phyloP scores from a whole-genome alignment of 2,113 vertebrate species.

The Heloderma charlesbogerti region DNA sequence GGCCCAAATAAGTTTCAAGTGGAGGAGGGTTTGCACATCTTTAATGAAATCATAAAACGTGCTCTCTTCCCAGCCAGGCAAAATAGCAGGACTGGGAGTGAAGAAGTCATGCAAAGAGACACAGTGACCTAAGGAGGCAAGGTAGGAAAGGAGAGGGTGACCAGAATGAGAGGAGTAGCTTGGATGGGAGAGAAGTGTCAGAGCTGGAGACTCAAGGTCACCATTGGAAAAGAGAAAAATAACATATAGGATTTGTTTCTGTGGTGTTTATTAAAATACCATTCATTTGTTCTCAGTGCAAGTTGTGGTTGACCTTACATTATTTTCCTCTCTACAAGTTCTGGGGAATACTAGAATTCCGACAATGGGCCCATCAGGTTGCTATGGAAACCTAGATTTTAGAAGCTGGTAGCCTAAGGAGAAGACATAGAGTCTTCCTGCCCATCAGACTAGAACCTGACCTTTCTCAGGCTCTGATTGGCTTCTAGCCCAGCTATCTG shows the following conservation, averaged over 20 bases:
- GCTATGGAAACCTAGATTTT: constrained; percentile 7
- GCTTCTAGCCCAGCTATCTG: not conserved
- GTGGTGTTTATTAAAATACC: not conserved
- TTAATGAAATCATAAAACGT: not conserved
- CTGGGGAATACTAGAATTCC: not conserved
- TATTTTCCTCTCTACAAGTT: not conserved
- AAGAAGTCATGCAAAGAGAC: too few relatives aligned
- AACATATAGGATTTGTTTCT: not conserved
- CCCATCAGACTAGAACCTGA: not conserved
- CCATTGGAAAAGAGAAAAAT: not conserved
- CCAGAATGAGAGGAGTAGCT: not conserved
- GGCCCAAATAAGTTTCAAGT: not conserved
- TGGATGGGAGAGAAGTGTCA: not conserved
- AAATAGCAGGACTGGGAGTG: not conserved
- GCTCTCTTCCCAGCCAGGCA: not conserved
- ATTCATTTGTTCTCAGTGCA: not conserved
- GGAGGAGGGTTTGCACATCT: not conserved
- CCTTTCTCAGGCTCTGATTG: not conserved
- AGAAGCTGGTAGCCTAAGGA: not conserved
- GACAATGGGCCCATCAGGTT: not conserved
- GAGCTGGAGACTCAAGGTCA: not conserved
- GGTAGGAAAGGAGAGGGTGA: not conserved
- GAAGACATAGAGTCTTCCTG: not conserved
- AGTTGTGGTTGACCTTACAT: not conserved
- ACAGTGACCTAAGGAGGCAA: not conserved